Evolutionary conservation across 37 sponge, comb jelly and placozoan genomes (phyloP).

Genomic region (Geodia barretti): DNA sequence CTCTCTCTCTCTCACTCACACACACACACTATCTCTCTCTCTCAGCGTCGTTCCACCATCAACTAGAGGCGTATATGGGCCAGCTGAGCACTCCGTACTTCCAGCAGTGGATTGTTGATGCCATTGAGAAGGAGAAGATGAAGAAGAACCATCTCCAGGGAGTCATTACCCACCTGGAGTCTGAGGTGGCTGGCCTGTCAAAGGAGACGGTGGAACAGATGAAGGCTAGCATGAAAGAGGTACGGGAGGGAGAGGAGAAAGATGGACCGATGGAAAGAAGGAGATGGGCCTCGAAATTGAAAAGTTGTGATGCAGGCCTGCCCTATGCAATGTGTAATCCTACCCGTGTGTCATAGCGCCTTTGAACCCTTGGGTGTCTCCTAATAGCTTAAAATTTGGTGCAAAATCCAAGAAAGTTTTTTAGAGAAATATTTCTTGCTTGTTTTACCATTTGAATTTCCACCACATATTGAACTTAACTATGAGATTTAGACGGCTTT

Average conservation of each 20-base stretch:
- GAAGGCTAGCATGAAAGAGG: conserved; percentile 58
- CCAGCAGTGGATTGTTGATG: conserved; percentile 41
- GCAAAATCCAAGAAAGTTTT: too few species aligned
- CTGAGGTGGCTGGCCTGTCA: conserved; percentile 51
- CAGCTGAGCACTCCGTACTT: conserved; percentile 34
- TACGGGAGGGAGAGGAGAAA: neutral
- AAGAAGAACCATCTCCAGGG: conserved; percentile 54
- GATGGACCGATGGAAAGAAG: too few species aligned
- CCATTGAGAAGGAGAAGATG: conserved; percentile 71
- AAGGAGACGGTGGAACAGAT: conserved; percentile 47
- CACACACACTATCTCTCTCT: neutral
- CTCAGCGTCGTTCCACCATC: conserved; percentile 35
- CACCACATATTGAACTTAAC: too few species aligned
- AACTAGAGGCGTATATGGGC: conserved; percentile 34
- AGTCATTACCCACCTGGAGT: conserved; percentile 58
- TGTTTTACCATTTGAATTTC: too few species aligned
- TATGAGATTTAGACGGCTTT: too few species aligned
- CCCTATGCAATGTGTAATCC: too few species aligned
- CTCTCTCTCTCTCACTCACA: too few species aligned
- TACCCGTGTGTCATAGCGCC: too few species aligned
- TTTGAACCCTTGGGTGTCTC: too few species aligned
- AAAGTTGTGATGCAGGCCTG: too few species aligned
- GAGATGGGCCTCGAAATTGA: too few species aligned
- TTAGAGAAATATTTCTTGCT: neutral
- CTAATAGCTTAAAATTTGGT: too few species aligned